A percentile compares a stretch with the other conserved stretches of the same genome.
Conservation (phyloP, 2,797 vertebrate species). For the Propithecus perrieri region DNA sequence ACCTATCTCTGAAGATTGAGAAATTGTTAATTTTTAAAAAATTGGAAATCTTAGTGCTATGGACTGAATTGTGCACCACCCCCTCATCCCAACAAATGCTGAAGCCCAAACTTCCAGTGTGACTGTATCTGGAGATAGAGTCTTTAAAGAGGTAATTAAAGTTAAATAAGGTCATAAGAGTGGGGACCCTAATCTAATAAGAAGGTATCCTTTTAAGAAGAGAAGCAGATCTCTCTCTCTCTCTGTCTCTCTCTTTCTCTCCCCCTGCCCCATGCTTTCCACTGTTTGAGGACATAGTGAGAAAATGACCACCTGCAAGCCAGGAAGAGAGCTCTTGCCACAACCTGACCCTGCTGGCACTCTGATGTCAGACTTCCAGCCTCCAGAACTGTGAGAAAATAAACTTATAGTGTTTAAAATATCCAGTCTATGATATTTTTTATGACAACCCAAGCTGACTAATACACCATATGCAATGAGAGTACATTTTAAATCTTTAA, state of each 20-base stretch:
- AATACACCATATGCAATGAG: neutral
- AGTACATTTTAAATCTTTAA: constrained; percentile 36
- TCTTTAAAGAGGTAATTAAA: neutral
- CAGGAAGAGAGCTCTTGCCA: neutral
- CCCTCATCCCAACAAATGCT: neutral
- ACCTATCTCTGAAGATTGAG: neutral
- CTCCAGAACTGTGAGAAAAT: neutral
- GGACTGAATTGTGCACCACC: neutral
- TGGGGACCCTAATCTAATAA: neutral
- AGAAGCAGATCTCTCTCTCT: neutral
- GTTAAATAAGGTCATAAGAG: neutral
- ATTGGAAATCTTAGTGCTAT: neutral
- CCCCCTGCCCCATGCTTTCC: neutral
- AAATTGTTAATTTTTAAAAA: neutral
- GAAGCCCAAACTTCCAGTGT: neutral
- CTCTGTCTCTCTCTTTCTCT: neutral
- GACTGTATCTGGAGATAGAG: neutral
- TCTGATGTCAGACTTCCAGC: neutral
- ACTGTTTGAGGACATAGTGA: neutral
- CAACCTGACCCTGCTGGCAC: neutral
- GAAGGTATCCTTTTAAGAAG: neutral
- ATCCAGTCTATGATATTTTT: neutral
- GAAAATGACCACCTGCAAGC: neutral
- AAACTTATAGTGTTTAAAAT: neutral
- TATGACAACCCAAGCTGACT: neutral